Base-by-base conservation (phyloP, 2,113 vertebrate species). In the Scytalopus superciliaris region DNA sequence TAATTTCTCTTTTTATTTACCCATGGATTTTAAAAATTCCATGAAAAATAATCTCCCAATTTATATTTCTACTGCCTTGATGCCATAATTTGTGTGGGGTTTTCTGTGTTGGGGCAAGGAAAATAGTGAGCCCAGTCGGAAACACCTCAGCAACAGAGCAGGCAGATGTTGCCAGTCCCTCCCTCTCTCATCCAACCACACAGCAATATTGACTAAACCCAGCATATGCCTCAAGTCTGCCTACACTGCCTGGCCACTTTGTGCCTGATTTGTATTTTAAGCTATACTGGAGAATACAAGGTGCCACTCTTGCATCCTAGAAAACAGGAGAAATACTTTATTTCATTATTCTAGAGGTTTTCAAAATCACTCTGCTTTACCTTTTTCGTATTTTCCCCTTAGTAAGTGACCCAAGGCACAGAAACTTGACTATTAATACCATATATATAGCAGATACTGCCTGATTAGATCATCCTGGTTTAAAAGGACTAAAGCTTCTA, bases 91-190 rank as follows among this genome's bases (percentile, higher is more conserved):
- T 74, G 12, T 23, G 15, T 16, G 40, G 16, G 3, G 28, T 50
- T 62, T 60, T n/a, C 76, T 39, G 9, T 7, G 39, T 56, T 3
- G 14, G 28, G 22, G 10, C 42, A 91, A 84, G 35, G 31, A 75
- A 59, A 68, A 25, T 47, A 7, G 12, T 0, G 1, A 87, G 56
- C 6, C 47, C 49, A 2, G 5, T 12, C 6, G 27, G 40, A 69
- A 85, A 19, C 3, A 2, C 5, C 52, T 30, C 0, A 0, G 30
- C 23, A 49, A 35, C 27, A 88, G 31, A 76, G 24, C 45, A 31
- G 62, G 24, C 8, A 68, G n/a, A 52, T 28, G 28, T 13, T 70
- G 45, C 7, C 5, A 1, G 28, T 8, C 7, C 15, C 33, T 31
- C 10, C 3, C 7, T 49, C 23, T 28, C 39, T 24, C 28, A 66